phyloP scores from a whole-genome alignment of 2,888 invertebrate genomes.

The Boloria euphrosyne region DNA sequence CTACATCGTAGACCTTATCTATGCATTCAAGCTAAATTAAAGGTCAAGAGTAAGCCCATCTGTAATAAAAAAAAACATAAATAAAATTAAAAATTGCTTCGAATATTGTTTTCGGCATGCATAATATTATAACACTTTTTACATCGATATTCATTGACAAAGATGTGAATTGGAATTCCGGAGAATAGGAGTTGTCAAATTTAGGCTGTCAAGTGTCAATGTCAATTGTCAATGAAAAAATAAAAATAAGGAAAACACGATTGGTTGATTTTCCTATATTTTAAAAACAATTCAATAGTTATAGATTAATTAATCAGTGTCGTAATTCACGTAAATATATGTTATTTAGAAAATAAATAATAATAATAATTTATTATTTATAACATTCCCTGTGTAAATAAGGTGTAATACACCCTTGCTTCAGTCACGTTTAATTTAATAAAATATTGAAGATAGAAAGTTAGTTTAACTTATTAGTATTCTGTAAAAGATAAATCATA shows the following conservation, averaged over 20 bases:
- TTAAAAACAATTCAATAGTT: neutral
- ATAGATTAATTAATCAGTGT: neutral
- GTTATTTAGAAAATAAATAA: neutral
- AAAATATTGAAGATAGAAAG: neutral
- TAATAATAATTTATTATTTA: neutral
- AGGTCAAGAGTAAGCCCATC: no score
- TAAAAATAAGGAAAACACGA: neutral
- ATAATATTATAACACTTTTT: no score
- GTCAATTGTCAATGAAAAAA: neutral
- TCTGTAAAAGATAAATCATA: neutral
- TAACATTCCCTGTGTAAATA: neutral
- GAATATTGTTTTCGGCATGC: no score
- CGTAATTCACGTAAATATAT: neutral
- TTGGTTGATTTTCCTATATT: neutral
- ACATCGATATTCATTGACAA: no score
- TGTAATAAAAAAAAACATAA: no score
- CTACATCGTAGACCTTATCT: no score
- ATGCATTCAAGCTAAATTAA: no score
- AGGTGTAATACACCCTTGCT: neutral
- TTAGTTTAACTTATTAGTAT: no score
- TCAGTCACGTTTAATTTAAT: slow-evolving; percentile 12
- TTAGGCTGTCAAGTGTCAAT: neutral
- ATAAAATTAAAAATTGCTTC: no score
- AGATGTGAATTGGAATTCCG: no score
- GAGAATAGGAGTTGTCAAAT: neutral